Evolutionary conservation across 2,113 vertebrate species (phyloP), one percentile per base, ranked within the genome.

Genomic region (Ascaphus truei): DNA sequence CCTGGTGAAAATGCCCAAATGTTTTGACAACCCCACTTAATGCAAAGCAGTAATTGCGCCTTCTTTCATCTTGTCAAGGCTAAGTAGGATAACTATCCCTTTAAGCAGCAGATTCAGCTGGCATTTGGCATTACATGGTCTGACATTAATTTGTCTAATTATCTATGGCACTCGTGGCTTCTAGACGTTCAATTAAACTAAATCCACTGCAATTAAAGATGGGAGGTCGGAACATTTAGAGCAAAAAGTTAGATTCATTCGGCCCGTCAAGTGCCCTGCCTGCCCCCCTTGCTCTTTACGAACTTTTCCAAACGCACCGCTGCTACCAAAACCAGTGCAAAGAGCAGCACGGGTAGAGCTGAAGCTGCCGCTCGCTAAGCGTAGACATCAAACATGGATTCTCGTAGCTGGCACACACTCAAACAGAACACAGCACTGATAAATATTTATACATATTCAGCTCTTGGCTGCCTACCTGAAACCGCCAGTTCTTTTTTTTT

Each of bases 141-240:
- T 61, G 67, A 71, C 57, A 71, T 71, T 60, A 71, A 71, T 71
- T 71, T 59, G 33, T 50, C 67, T 61, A 61, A 71, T 71, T 71
- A 71, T 22, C 31, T 71, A 61, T 52, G 67, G 47, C 45, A 61
- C 67, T 71, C 47, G 3, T 60, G 47, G 47, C 45, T 71, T 25
- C 67, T 60, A 69, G 56, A 69, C 18, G 16, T 69, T 71, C 67
- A 52, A 41, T 61, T 61, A 41, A 26, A 25, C 57, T 41, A 52
- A 69, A 71, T 41, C 33, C 23, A 51, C 33, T 61, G 57, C 45
- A 61, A 71, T 71, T 71, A 71, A 52, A 61, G 61, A 7, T 16
- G 11, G 16, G 34, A 61, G 57, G 56, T 71, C 47, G 50, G 18
- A 47, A n/a, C 53, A 37, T 37, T 15, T 29, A 9, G 41, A 39